These are phyloP conservation scores for Aplidium turbinatum DNA, from an alignment of 23 tunicate genomes.

Conservation along the genomic window DNA sequence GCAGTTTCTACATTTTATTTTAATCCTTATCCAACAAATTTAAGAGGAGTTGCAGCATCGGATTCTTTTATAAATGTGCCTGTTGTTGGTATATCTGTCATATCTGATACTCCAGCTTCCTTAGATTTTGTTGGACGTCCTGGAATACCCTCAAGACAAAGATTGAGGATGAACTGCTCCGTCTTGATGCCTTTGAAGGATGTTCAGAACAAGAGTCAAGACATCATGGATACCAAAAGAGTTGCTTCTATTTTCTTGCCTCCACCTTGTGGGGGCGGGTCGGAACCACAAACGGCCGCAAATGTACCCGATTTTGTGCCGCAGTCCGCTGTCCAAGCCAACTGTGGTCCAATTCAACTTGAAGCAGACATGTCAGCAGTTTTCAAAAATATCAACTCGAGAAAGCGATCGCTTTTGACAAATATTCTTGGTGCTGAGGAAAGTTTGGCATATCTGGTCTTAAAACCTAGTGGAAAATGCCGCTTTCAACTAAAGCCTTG, in stretches of 20 bases:
- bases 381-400: not conserved
- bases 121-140: not conserved
- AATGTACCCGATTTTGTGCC: not conserved
- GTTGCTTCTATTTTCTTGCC: not conserved
- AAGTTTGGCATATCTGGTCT: not conserved
- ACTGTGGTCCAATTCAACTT: not conserved
- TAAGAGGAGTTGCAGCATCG: not conserved
- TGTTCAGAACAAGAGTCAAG: not conserved
- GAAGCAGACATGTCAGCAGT: not conserved
- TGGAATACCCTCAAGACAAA: not conserved
- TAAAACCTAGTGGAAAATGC: conserved; percentile 21
- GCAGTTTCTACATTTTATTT: conserved; percentile 19
- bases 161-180: not conserved
- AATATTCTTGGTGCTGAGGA: not conserved
- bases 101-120: not conserved
- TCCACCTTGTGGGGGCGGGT: not conserved
- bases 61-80: conserved; percentile 7
- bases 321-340: too few relatives aligned
- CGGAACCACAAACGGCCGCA: not conserved
- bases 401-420: not conserved
- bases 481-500: too few relatives aligned
- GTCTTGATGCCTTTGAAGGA: not conserved
- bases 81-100: conserved; percentile 9
- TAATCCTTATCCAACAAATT: conserved; percentile 6
- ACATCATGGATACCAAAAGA: not conserved